Base-by-base conservation (phyloP, 2,888 invertebrate species). In the Margaritifera margaritifera region DNA sequence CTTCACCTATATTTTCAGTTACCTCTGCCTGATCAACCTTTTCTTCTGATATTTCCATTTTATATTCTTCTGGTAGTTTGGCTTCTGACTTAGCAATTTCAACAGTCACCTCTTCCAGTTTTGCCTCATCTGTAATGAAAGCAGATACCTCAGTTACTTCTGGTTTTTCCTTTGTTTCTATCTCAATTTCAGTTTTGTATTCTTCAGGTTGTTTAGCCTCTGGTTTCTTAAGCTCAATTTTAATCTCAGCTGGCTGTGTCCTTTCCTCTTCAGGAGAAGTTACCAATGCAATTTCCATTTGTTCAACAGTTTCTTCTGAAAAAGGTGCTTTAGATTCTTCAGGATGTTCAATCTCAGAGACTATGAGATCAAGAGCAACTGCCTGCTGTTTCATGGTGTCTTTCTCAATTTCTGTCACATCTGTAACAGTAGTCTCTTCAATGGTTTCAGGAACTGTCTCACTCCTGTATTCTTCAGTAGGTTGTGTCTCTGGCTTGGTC, bases 151-250 rank as follows among this genome's bases (percentile, higher is more conserved):
- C 24, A 50, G 51, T n/a, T 18, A 72, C 58, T 42, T 64, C 72
- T 62, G 68, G 58, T 51, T 56, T 50, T 61, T 69, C 69, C 24
- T 27, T 56, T 31, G 42, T 59, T 62, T 74, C 77, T 54, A 71
- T 66, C 27, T 69, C 61, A 6, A 66, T 68, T 42, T 74, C 79
- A 27, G 67, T 62, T 52, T 71, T 64, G 57, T 62, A 66, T 66
- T 72, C 77, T 61, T 65, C 65, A 27, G 71, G 74, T 50, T 67
- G 57, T 61, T 63, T 52, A 55, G 66, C 31, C 56, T 71, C 72
- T 25, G 73, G 73, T 56, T 77, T 71, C 27, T 62, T 71, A 53
- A 73, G 66, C 11, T 81, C 78, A 50, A 74, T 5, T 18, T 31
- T 20, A 24, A 75, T 68, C 62, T 81, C 76, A 22, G 77, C 62